Evolutionary conservation across 2,113 vertebrate genomes (phyloP).

Genomic region (Myocastor coypus): DNA sequence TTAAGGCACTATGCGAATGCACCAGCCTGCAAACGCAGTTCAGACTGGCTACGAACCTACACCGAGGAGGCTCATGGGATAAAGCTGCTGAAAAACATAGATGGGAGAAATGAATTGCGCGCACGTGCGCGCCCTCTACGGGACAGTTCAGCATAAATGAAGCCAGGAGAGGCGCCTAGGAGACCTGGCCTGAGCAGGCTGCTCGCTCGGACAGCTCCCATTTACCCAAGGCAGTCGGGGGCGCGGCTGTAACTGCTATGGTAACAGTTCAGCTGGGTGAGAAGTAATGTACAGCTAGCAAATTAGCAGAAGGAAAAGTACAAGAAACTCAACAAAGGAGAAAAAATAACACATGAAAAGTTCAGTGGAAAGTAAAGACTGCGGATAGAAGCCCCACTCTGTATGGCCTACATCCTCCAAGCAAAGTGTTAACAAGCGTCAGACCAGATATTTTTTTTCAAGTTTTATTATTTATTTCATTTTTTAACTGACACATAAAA

Average conservation of each 20-base stretch:
- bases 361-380: not conserved
- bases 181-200: accelerated
- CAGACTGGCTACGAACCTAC: not conserved
- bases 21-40: not conserved
- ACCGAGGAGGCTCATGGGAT: not conserved
- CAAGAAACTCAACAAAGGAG: not conserved
- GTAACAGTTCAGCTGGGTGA: not conserved
- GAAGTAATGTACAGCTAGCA: too few species aligned
- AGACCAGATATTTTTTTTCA: not conserved
- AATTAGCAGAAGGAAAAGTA: not conserved
- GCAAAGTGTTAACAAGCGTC: not conserved
- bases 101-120: not conserved
- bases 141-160: not conserved
- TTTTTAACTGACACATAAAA: not conserved
- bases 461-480: not conserved
- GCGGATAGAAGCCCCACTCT: not conserved
- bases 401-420: not conserved
- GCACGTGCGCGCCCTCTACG: not conserved
- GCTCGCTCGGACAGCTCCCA: not conserved
- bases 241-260: not conserved
- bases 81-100: too few species aligned
- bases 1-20: too few species aligned
- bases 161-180: not conserved
- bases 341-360: not conserved
- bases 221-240: not conserved